Percentiles rank a stretch among this genome's conserved stretches.
These are phyloP conservation scores for Rhinogobio ventralis DNA, from an alignment of 2,797 vertebrate genomes.

Conservation along the genomic window DNA sequence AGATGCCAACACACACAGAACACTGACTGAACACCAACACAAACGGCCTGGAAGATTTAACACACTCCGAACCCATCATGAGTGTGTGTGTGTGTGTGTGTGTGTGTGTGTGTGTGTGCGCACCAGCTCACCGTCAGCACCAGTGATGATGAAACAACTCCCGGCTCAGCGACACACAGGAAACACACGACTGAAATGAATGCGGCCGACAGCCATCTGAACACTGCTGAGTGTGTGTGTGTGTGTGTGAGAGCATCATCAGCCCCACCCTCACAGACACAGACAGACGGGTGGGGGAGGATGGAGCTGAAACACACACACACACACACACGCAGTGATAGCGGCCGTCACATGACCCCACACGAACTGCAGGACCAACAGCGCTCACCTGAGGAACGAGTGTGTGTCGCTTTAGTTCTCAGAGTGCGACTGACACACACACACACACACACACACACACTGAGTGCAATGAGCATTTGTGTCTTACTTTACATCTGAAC, in stretches of 20 bases:
- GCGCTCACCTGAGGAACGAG: background rate
- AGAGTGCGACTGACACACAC: too few relatives aligned
- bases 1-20: background rate
- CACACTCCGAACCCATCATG: background rate
- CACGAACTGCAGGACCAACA: background rate
- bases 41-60: background rate
- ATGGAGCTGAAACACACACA: constrained; percentile 4
- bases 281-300: background rate
- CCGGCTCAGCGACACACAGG: background rate
- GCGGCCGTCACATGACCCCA: background rate
- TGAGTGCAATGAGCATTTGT: too few relatives aligned
- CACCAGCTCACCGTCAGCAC: background rate
- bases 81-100: too few relatives aligned
- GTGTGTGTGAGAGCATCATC: background rate
- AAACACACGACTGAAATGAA: background rate
- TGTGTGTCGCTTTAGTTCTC: background rate
- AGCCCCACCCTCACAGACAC: background rate
- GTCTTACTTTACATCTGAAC: too few relatives aligned
- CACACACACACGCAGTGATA: background rate
- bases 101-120: too few relatives aligned
- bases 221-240: constrained; percentile 3
- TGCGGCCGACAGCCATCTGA: background rate
- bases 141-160: background rate
- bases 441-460: too few relatives aligned
- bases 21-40: background rate